Conservation (phyloP, 2,888 invertebrate genomes). For the Pristionchus fissidentatus region DNA sequence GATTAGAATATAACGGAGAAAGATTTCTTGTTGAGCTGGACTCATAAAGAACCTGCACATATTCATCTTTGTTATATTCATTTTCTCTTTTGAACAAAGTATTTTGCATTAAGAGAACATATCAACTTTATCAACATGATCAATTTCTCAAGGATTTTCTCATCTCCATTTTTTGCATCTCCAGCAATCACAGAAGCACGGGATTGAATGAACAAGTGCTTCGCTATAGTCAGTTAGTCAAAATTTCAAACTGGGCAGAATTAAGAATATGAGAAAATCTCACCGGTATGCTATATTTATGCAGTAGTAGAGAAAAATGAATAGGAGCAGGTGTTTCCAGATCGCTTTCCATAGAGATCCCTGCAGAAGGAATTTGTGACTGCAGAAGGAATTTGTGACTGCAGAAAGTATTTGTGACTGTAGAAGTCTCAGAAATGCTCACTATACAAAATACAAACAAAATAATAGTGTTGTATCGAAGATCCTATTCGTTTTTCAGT, state of each 20-base stretch:
- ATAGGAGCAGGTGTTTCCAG: constrained; percentile 67
- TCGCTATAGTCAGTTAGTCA: constrained; percentile 3
- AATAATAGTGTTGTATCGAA: no score
- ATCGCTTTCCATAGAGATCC: constrained; percentile 70
- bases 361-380: no score
- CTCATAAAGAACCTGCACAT: constrained; percentile 64
- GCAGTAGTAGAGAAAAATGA: constrained; percentile 62
- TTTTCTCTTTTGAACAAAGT: constrained; percentile 2
- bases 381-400: not conserved
- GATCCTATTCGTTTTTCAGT: no score
- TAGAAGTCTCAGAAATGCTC: no score
- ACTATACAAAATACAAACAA: no score
- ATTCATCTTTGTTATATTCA: not conserved
- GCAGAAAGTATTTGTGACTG: no score
- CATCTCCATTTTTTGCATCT: no score
- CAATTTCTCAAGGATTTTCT: no score
- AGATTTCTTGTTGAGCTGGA: constrained; percentile 56
- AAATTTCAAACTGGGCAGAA: not conserved
- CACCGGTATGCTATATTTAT: constrained; percentile 66
- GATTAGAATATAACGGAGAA: constrained; percentile 56
- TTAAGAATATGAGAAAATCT: not conserved
- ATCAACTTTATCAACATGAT: not conserved
- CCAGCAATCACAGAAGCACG: constrained; percentile 16
- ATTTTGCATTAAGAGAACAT: not conserved
- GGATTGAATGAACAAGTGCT: constrained; percentile 6